phyloP scores from a whole-genome alignment of 2,797 vertebrate genomes.

The Sebastes matsubarae region DNA sequence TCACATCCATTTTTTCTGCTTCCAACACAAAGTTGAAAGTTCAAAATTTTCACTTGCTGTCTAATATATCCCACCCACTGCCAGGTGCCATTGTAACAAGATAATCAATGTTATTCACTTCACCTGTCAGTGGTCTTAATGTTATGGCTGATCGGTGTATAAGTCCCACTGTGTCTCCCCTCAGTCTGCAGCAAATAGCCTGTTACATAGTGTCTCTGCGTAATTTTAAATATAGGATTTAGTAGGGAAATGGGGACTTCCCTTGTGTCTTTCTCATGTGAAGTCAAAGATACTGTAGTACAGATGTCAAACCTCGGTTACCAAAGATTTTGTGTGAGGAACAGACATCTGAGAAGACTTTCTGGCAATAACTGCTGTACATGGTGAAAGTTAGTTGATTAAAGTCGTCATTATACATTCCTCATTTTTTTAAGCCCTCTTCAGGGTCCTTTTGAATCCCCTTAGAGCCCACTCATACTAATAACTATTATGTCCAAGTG shows the following conservation, averaged over 20 bases:
- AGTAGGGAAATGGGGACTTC: not conserved
- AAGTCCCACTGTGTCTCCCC: not conserved
- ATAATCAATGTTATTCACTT: no score
- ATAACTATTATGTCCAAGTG: not conserved
- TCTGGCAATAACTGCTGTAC: not conserved
- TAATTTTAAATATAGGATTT: not conserved
- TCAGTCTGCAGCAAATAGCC: not conserved
- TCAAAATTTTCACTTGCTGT: no score
- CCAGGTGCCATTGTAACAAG: no score
- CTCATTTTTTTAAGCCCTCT: not conserved
- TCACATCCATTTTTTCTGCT: no score
- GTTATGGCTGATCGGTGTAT: not conserved
- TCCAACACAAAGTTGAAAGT: no score
- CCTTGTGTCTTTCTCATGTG: not conserved
- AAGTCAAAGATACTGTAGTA: not conserved
- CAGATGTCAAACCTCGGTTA: not conserved
- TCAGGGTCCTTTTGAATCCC: not conserved
- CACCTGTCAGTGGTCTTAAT: no score
- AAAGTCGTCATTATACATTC: not conserved
- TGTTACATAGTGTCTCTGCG: not conserved
- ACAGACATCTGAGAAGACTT: not conserved
- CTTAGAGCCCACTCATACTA: not conserved
- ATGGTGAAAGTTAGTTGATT: not conserved
- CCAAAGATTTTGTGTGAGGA: not conserved
- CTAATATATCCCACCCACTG: no score